These are phyloP conservation scores for Smittia sp. DNA, from an alignment of 2,888 invertebrate genomes.

Conservation along the genomic window DNA sequence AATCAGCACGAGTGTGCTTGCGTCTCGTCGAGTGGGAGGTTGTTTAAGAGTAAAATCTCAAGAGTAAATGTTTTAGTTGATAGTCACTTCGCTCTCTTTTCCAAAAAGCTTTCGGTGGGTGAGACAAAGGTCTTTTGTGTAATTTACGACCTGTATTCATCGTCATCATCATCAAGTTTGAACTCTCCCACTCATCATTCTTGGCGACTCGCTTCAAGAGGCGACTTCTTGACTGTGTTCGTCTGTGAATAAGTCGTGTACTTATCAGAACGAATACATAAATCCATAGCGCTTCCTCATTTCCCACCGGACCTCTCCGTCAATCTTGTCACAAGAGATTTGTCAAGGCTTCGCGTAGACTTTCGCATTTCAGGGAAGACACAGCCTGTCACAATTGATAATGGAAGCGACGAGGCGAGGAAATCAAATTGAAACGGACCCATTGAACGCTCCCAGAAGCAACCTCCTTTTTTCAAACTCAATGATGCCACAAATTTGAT, in stretches of 20 bases:
- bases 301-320: too few species aligned
- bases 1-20: slow-evolving; percentile 5
- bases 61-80: slow-evolving; percentile 27
- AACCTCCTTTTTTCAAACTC: background rate
- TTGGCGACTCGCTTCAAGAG: too few species aligned
- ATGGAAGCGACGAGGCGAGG: too few species aligned
- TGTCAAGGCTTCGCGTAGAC: too few species aligned
- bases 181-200: background rate
- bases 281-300: background rate
- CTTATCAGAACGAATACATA: background rate
- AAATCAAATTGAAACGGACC: too few species aligned
- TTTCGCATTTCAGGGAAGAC: too few species aligned
- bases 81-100: background rate
- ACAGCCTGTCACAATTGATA: too few species aligned
- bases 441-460: too few species aligned
- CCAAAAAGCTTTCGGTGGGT: background rate
- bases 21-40: slow-evolving; percentile 1
- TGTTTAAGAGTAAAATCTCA: background rate
- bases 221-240: background rate
- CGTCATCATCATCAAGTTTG: background rate
- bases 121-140: slow-evolving; percentile 31
- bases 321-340: too few species aligned
- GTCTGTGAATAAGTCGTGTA: background rate
- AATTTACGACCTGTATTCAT: slow-evolving; percentile 39
- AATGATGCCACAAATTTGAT: background rate